phyloP scores from a whole-genome alignment of 2,113 vertebrate species.

The Scophthalmus maximus region DNA sequence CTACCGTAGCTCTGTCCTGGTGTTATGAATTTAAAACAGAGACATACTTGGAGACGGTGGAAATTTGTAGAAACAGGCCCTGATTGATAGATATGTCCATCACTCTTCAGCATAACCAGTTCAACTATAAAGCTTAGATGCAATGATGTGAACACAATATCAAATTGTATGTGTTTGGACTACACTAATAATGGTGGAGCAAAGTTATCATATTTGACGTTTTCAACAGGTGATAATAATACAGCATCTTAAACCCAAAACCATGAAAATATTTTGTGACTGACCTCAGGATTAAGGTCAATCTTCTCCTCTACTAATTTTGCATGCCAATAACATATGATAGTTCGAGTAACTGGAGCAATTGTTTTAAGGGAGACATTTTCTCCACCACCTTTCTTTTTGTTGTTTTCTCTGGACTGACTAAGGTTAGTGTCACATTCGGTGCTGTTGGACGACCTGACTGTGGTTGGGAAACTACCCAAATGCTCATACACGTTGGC shows the following conservation, averaged over 20 bases:
- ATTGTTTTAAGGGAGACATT: not conserved
- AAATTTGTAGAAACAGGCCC: not conserved
- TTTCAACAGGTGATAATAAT: no score
- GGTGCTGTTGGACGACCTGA: constrained; percentile 54
- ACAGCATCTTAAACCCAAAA: no score
- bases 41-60: not conserved
- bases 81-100: not conserved
- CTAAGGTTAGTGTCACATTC: constrained; percentile 47
- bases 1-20: not conserved
- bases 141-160: not conserved
- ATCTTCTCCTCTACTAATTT: not conserved
- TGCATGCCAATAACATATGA: not conserved
- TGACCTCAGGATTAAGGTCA: not conserved
- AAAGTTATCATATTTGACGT: no score
- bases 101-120: not conserved
- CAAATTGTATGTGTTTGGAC: not conserved
- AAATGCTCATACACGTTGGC: constrained; percentile 58
- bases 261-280: no score
- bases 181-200: not conserved
- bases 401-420: constrained; percentile 23
- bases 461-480: constrained; percentile 54
- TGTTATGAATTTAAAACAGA: not conserved
- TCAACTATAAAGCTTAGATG: not conserved
- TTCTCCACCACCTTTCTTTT: constrained; percentile 8
- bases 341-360: not conserved